These are phyloP conservation scores for Standfussiana lucernea DNA, from an alignment of 2,888 invertebrate species.

Conservation along the genomic window DNA sequence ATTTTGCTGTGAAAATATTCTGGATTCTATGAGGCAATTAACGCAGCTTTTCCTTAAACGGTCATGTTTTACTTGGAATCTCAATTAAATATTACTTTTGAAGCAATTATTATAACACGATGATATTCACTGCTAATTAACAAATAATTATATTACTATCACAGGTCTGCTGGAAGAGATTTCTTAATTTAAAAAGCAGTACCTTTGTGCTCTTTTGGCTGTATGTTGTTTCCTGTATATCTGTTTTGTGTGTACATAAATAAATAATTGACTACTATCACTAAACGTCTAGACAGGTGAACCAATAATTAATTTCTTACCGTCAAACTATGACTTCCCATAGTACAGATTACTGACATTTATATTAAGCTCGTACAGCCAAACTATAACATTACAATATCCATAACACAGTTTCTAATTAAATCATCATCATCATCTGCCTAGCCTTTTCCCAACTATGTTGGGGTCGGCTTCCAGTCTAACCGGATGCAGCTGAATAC, in stretches of 20 bases:
- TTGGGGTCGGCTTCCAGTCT: too few relatives aligned
- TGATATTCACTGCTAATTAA: background rate
- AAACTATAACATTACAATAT: background rate
- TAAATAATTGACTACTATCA: background rate
- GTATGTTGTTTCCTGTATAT: background rate
- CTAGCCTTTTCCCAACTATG: too few relatives aligned
- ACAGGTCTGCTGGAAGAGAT: background rate
- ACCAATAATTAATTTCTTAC: background rate
- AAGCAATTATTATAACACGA: background rate
- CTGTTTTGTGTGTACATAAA: background rate
- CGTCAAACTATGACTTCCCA: background rate
- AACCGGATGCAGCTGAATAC: too few relatives aligned
- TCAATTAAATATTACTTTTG: background rate
- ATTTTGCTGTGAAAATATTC: background rate
- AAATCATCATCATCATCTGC: too few relatives aligned
- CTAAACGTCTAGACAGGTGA: too few relatives aligned
- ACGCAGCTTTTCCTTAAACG: background rate
- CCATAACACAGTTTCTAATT: conserved; percentile 11
- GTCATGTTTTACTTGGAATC: background rate
- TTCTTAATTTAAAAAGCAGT: background rate
- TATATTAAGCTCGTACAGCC: background rate
- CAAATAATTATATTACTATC: background rate
- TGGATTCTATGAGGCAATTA: background rate
- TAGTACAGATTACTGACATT: background rate
- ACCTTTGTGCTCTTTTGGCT: background rate